A percentile compares a stretch with the other conserved stretches of the same genome.
These are phyloP conservation scores for Harpagoxenus sublaevis DNA, from an alignment of 2,888 invertebrate genomes.

Conservation along the genomic window DNA sequence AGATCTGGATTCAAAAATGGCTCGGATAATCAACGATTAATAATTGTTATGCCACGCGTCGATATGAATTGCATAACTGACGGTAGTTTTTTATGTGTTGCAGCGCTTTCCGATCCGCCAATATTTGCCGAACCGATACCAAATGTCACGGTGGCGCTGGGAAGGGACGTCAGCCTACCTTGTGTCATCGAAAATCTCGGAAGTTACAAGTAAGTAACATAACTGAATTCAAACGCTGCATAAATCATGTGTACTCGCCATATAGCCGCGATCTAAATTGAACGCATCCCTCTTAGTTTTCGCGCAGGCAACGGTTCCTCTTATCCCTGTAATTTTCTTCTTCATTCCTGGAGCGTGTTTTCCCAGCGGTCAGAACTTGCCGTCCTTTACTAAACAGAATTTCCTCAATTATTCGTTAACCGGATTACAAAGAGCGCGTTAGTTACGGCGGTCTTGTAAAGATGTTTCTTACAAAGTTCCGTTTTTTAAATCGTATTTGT, in stretches of 20 bases:
- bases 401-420: conserved; percentile 54
- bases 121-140: conserved; percentile 96
- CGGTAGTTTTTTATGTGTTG: conserved; percentile 80
- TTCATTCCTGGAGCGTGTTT: conserved; percentile 26
- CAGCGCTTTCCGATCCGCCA: conserved; percentile 95
- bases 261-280: background rate
- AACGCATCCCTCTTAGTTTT: conserved; percentile 2
- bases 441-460: conserved; percentile 1
- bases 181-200: conserved; percentile 97
- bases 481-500: conserved; percentile 31
- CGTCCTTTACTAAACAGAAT: conserved; percentile 36
- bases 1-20: background rate
- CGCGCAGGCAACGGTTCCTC: conserved; percentile 19
- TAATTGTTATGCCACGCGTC: background rate
- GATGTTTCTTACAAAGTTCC: conserved; percentile 16
- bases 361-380: conserved; percentile 14
- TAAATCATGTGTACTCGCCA: background rate
- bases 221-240: background rate
- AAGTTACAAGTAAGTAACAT: conserved; percentile 91
- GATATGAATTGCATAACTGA: background rate
- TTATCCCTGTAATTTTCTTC: conserved; percentile 44
- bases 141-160: conserved; percentile 96
- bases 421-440: conserved; percentile 39
- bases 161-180: conserved; percentile 95
- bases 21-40: background rate